These are phyloP conservation scores for Apamea anceps DNA, from an alignment of 2,888 invertebrate genomes.

Conservation along the genomic window DNA sequence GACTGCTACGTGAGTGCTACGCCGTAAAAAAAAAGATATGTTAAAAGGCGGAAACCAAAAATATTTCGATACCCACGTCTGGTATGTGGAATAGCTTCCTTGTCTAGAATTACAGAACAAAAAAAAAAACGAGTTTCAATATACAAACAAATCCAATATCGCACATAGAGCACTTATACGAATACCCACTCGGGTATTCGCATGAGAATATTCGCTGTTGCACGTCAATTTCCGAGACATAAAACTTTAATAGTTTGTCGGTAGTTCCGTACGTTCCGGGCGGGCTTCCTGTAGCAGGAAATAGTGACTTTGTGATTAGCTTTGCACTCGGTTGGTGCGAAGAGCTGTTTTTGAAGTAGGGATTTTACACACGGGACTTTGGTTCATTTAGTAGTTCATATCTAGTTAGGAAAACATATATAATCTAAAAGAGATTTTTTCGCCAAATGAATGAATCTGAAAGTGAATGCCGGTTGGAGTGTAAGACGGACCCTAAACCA, in stretches of 20 bases:
- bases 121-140: background rate
- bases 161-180: background rate
- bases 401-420: background rate
- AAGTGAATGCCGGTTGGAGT: no score
- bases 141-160: background rate
- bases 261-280: conserved; percentile 18
- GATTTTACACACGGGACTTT: background rate
- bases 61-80: background rate
- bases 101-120: background rate
- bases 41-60: background rate
- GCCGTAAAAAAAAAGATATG: background rate
- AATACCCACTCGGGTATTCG: background rate
- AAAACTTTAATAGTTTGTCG: conserved; percentile 48
- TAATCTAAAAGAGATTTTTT: no score
- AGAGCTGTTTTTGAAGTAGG: background rate
- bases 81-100: background rate
- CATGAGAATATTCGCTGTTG: conserved; percentile 16
- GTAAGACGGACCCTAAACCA: no score
- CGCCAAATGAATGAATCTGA: no score
- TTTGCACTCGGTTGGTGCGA: conserved; percentile 7
- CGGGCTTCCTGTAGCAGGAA: conserved; percentile 22
- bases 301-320: conserved; percentile 29
- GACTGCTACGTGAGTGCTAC: background rate
- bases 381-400: background rate
- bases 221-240: conserved; percentile 37